phyloP scores from a whole-genome alignment of 2,797 vertebrate genomes.

The Pangasius djambal region DNA sequence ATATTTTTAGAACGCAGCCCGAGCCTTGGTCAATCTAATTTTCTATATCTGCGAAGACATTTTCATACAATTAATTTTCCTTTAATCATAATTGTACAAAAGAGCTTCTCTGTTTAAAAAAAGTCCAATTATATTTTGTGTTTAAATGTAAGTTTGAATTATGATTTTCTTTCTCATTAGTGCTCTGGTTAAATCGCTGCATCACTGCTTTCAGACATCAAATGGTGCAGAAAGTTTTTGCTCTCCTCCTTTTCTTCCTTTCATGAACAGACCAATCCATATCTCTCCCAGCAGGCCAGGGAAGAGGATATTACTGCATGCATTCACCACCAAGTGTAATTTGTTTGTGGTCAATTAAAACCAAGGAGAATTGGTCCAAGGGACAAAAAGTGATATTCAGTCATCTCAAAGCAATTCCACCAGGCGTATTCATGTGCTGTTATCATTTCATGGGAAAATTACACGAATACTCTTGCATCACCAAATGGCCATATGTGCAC shows the following conservation, averaged over 20 bases:
- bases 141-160: constrained; percentile 81
- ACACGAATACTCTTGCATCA: constrained; percentile 35
- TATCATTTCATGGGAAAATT: constrained; percentile 43
- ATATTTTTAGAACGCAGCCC: constrained; percentile 79
- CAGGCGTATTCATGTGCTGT: constrained; percentile 47
- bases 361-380: constrained; percentile 42
- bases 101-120: constrained; percentile 74
- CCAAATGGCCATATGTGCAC: constrained; percentile 14
- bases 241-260: constrained; percentile 60
- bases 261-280: constrained; percentile 31
- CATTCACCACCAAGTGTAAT: constrained; percentile 34
- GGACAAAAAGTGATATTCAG: constrained; percentile 52
- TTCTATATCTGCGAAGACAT: constrained; percentile 83
- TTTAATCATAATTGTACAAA: constrained; percentile 88
- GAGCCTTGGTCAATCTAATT: constrained; percentile 78
- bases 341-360: constrained; percentile 56
- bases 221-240: constrained; percentile 72
- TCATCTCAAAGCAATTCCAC: constrained; percentile 49
- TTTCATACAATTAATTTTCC: constrained; percentile 87
- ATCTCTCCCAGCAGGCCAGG: constrained; percentile 41
- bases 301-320: constrained; percentile 48
- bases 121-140: constrained; percentile 84
- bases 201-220: constrained; percentile 78
- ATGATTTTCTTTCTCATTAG: constrained; percentile 81
- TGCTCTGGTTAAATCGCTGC: constrained; percentile 73